phyloP scores from a whole-genome alignment of 2,888 invertebrate genomes.

The Tryphoninae sp. region DNA sequence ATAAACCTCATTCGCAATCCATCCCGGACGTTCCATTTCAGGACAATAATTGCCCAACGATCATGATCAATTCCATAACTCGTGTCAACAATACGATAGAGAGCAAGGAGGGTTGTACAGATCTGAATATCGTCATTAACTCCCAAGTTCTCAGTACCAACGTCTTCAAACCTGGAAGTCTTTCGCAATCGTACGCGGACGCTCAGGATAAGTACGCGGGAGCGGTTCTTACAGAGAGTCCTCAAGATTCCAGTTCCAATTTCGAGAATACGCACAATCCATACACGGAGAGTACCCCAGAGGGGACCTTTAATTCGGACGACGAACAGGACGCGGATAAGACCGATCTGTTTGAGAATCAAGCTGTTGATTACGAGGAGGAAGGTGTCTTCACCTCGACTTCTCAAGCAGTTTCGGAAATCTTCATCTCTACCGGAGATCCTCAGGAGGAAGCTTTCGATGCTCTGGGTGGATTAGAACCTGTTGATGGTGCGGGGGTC shows the following conservation, averaged over 20 bases:
- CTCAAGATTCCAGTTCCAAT: conserved; percentile 12
- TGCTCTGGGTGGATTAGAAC: conserved; percentile 35
- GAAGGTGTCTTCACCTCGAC: conserved; percentile 33
- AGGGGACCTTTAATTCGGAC: neutral
- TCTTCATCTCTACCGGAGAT: conserved; percentile 47
- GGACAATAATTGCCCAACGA: conserved; percentile 76
- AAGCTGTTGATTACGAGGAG: conserved; percentile 1
- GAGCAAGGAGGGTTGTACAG: conserved; percentile 86
- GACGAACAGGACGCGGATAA: conserved; percentile 42
- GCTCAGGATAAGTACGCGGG: conserved; percentile 57
- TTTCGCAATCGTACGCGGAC: conserved; percentile 24
- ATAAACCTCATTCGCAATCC: conserved; percentile 46
- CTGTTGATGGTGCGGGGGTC: conserved; percentile 21
- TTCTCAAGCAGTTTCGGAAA: conserved; percentile 55
- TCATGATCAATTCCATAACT: conserved; percentile 79
- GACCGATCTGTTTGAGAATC: conserved; percentile 34
- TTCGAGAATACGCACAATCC: conserved; percentile 12
- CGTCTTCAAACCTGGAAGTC: conserved; percentile 74
- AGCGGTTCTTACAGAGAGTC: conserved; percentile 18
- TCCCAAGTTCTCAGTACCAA: conserved; percentile 86
- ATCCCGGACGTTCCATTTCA: conserved; percentile 54
- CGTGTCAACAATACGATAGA: conserved; percentile 80
- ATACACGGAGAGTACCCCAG: conserved; percentile 20
- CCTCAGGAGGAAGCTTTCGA: conserved; percentile 51
- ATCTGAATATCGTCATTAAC: conserved; percentile 87